A percentile compares a stretch with the other conserved stretches of the same genome.
Evolutionary conservation across 1,140 invertebrate species (phyloP).

Genomic region (Meloidogyne floridensis): DNA sequence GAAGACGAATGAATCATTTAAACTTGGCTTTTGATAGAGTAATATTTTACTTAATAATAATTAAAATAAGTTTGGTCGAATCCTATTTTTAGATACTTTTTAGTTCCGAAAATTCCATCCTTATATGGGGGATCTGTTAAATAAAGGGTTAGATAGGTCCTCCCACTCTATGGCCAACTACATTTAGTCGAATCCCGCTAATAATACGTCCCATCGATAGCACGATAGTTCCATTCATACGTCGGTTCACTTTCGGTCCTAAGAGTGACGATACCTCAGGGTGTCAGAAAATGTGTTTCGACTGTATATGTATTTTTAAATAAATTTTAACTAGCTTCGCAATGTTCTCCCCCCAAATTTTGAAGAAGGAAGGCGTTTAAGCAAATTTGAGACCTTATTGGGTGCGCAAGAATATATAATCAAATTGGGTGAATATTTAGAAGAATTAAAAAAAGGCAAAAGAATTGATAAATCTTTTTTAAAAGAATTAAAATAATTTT

Average conservation of each 20-base stretch:
- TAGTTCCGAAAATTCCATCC: too few species aligned
- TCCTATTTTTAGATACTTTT: too few species aligned
- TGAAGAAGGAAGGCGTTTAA: conserved; percentile 85
- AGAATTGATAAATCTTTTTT: neutral
- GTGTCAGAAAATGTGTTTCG: too few species aligned
- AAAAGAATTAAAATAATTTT: conserved; percentile 41
- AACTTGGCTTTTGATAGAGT: conserved; percentile 67
- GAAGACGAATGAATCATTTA: conserved; percentile 67
- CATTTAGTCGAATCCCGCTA: too few species aligned
- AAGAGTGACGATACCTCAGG: too few species aligned
- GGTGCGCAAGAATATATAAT: conserved; percentile 93
- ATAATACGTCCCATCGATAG: too few species aligned
- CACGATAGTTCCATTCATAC: too few species aligned
- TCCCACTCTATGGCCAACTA: too few species aligned
- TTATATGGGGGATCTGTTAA: too few species aligned
- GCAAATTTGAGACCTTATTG: conserved; percentile 93
- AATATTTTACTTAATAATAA: conserved; percentile 61
- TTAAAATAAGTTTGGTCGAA: neutral
- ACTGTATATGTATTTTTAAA: neutral
- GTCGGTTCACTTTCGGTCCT: too few species aligned
- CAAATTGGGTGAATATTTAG: conserved; percentile 15
- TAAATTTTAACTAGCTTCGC: conserved; percentile 70
- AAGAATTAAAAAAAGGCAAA: neutral
- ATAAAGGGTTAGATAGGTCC: too few species aligned
- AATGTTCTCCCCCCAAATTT: conserved; percentile 81